Base-by-base conservation (phyloP, 2,797 vertebrate species). In the Tapera naevia region DNA sequence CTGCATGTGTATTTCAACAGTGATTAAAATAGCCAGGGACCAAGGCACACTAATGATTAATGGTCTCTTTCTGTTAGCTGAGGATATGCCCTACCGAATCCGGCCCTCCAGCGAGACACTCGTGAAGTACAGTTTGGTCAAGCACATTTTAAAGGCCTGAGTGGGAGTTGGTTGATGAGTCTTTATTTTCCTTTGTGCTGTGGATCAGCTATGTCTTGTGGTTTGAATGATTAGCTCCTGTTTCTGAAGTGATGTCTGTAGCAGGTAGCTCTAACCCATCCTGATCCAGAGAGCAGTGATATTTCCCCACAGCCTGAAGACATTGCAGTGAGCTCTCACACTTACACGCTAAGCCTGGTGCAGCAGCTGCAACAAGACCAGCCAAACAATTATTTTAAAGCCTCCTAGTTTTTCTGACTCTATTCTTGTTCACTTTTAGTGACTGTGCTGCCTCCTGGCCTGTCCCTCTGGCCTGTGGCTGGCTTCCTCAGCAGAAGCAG, bases 11-110 rank as follows among this genome's bases (percentile, higher is more conserved):
- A 73, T 76, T 94, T 89, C 92, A 93, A 33, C 80, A 74, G 82
- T 15, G 91, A 93, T 94, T 91, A 97, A 96, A 96, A 94, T 93
- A 95, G 82, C 76, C 53, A 5, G 56, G 21, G 66, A 61, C 56
- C 60, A 45, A n/a, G 71, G 67, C 64, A 73, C 48, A 33, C 21
- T 61, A 33, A 35, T 86, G 91, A 93, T 93, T 86, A 80, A 79
- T 90, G 80, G 56, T 37, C 74, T 56, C 43, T 51, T 78, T 86
- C 94, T 93, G 75, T 53, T 54, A 69, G 80, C 91, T 53, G 56
- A 89, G 83, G 88, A 58, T 78, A 54, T 41, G 56, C 73, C 86
- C 91, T 86, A 28, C 35, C 89, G 89, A 62, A 43, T 66, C 86
- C 33, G 67, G 46, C 48, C 17, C 48, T 86, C 51, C 56, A 62